Percentiles rank a stretch among this genome's conserved stretches.
phyloP scores from a whole-genome alignment of 1,140 invertebrate species.

The Dryas iulia region DNA sequence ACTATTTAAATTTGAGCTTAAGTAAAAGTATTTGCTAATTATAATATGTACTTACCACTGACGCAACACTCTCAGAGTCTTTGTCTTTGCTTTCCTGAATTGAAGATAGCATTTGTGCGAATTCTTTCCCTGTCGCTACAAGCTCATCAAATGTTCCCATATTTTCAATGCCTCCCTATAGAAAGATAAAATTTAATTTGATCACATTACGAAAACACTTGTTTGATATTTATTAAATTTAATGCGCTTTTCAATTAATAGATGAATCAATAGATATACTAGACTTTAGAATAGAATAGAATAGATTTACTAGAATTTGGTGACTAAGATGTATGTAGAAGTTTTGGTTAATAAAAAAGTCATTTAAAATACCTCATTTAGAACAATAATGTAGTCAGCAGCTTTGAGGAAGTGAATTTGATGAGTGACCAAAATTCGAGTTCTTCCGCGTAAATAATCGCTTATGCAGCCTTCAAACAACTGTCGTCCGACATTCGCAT shows the following conservation, averaged over 20 bases:
- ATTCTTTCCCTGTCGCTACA: conserved; percentile 76
- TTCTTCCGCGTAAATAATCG: conserved; percentile 82
- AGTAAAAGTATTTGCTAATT: too few species aligned
- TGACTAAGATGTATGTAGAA: too few species aligned
- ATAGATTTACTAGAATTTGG: too few species aligned
- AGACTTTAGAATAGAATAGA: too few species aligned
- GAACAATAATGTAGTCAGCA: conserved; percentile 88
- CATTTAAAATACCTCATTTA: conserved; percentile 88
- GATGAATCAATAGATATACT: background rate
- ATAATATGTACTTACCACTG: conserved; percentile 43
- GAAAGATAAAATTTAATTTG: conserved; percentile 5
- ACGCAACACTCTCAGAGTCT: conserved; percentile 52
- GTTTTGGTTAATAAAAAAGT: too few species aligned
- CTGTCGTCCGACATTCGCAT: conserved; percentile 86
- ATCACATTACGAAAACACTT: too few species aligned
- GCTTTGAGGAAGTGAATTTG: conserved; percentile 89
- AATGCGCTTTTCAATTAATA: too few species aligned
- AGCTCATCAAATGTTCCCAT: conserved; percentile 81
- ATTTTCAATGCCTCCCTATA: conserved; percentile 80
- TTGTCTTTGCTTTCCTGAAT: conserved; percentile 66
- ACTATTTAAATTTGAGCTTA: too few species aligned
- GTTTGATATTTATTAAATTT: too few species aligned
- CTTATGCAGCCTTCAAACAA: conserved; percentile 86
- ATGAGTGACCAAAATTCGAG: conserved; percentile 90
- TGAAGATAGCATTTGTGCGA: conserved; percentile 81